Evolutionary conservation across 2,888 invertebrate genomes (phyloP), one percentile per base, ranked within the genome.

Genomic region (Steinernema hermaphroditum): DNA sequence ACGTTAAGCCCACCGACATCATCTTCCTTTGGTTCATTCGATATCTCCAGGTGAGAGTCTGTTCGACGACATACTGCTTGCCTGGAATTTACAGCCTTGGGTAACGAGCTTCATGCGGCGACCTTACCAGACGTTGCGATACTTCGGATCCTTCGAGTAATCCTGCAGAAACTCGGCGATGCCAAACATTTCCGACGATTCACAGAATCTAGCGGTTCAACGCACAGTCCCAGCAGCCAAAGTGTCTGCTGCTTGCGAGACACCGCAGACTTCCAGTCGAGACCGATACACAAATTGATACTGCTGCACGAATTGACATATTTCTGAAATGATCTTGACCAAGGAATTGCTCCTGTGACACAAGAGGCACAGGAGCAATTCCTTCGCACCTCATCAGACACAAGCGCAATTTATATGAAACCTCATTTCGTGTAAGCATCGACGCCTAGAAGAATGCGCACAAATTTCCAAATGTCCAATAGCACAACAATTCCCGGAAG

Each of bases 91-190:
- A n/a, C n/a, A n/a, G n/a, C n/a, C n/a, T n/a, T n/a, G 12, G 22
- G 27, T 12, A n/a, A n/a, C n/a, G n/a, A n/a, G n/a, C n/a, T n/a
- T n/a, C n/a, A n/a, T n/a, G n/a, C n/a, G n/a, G n/a, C n/a, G n/a
- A n/a, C n/a, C 54, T 12, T 54, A 27, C 54, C 54, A 54, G 12
- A 27, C 54, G 22, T 6, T 6, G 27, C 27, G 54, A 27, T 54
- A 54, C 19, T 54, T 54, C n/a, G 54, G 54, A 27, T 54, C 54
- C 27, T 27, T 22, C 27, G 54, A 54, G 27, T 54, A 54, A 27
- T 54, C 54, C 27, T 22, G 22, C 54, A 54, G 54, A 16, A 54
- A 54, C 27, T 54, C 54, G 2, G 54, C 22, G 54, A 54, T 27
- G 6, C 54, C 54, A 54, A 54, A 27, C 54, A 54, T 54, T 27